A percentile compares a stretch with the other conserved stretches of the same genome.
Conservation (phyloP, 1,140 invertebrate species). For the Watersipora subatra region DNA sequence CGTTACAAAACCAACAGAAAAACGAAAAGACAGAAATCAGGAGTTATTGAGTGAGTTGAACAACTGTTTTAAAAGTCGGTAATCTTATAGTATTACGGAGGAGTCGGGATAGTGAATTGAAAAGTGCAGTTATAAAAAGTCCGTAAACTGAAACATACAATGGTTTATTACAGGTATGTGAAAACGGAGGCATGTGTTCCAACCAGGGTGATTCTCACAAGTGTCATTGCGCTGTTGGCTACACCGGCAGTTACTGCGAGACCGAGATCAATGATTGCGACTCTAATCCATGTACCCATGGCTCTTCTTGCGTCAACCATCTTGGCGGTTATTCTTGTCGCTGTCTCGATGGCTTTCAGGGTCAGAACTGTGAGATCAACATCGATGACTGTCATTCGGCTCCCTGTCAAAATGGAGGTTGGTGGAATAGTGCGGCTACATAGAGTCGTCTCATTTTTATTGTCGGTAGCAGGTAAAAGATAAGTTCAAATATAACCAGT, state of each 20-base stretch:
- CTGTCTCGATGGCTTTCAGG: constrained; percentile 40
- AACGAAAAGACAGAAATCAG: no score
- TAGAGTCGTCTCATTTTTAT: no score
- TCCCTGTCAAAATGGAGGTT: constrained; percentile 15
- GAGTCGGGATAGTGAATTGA: no score
- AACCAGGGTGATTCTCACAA: constrained; percentile 29
- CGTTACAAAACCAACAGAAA: no score
- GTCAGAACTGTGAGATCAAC: constrained; percentile 81
- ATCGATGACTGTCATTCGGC: constrained; percentile 66
- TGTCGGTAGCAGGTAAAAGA: no score
- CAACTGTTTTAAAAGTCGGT: no score
- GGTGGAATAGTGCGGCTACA: no score
- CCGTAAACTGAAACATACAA: no score
- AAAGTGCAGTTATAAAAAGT: no score
- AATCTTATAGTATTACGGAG: no score
- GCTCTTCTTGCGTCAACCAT: constrained; percentile 68
- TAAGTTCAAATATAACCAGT: no score
- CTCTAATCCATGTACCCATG: constrained; percentile 28
- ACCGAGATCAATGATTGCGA: constrained; percentile 26
- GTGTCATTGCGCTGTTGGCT: constrained; percentile 80
- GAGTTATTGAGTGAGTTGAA: no score
- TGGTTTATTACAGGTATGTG: background rate
- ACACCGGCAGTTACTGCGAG: constrained; percentile 25
- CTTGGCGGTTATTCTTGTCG: constrained; percentile 46
- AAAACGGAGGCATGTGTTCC: constrained; percentile 58